These are phyloP conservation scores for Desoria tigrina DNA, from an alignment of 2,888 invertebrate genomes.

Conservation along the genomic window DNA sequence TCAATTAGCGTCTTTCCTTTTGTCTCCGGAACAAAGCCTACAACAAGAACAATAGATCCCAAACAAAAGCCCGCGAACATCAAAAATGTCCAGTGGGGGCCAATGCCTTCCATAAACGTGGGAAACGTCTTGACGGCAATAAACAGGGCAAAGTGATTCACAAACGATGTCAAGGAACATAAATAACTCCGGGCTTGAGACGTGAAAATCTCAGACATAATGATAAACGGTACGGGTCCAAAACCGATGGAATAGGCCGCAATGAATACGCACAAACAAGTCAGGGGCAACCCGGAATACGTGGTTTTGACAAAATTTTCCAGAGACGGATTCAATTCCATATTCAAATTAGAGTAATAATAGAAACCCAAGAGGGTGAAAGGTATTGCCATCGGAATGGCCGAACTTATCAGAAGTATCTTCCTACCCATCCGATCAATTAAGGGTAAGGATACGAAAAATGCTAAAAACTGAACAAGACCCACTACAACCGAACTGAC, in stretches of 20 bases:
- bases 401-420: conserved; percentile 64
- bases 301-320: conserved; percentile 59
- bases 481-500: conserved; percentile 79
- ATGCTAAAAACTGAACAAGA: conserved; percentile 70
- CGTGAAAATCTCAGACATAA: conserved; percentile 68
- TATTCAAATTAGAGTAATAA: conserved; percentile 57
- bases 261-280: conserved; percentile 65
- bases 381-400: conserved; percentile 62
- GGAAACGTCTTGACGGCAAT: conserved; percentile 65
- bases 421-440: conserved; percentile 67
- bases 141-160: conserved; percentile 64
- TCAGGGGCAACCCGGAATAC: conserved; percentile 63
- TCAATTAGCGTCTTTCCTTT: conserved; percentile 70
- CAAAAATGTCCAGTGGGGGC: conserved; percentile 63
- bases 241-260: conserved; percentile 66
- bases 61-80: conserved; percentile 61
- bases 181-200: conserved; percentile 67
- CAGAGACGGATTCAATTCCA: conserved; percentile 43
- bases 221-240: conserved; percentile 66
- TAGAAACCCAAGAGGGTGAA: conserved; percentile 63
- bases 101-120: conserved; percentile 61
- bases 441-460: conserved; percentile 63
- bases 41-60: conserved; percentile 62
- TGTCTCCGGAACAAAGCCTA: conserved; percentile 67
- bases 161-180: conserved; percentile 66